Evolutionary conservation across 1,140 invertebrate genomes (phyloP).

Genomic region (Saccostrea echinata): DNA sequence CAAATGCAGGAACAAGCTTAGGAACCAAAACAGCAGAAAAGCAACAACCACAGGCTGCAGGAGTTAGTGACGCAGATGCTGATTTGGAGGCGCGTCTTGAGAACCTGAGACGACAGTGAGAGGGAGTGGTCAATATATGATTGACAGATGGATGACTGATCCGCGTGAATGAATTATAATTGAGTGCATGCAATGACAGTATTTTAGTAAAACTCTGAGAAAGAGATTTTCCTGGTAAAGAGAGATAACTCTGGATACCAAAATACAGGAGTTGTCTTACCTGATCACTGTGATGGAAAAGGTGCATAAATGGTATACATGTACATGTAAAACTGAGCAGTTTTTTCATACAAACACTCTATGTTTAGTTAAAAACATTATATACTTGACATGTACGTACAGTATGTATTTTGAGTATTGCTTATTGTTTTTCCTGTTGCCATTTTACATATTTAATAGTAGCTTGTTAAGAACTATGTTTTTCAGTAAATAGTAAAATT

Average conservation of each 20-base stretch:
- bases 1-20: slow-evolving; percentile 81
- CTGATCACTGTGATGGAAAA: not conserved
- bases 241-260: not conserved
- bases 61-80: slow-evolving; percentile 90
- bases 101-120: slow-evolving; percentile 93
- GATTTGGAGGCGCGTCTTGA: slow-evolving; percentile 96
- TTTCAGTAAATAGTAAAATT: no score
- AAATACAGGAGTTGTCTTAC: not conserved
- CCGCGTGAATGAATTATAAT: not conserved
- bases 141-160: not conserved
- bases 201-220: not conserved
- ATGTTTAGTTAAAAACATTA: not conserved
- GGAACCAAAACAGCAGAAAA: slow-evolving; percentile 67
- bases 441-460: no score
- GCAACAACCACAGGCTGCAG: slow-evolving; percentile 82
- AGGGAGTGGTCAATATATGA: not conserved
- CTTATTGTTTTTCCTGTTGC: not conserved
- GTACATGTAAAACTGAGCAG: not conserved
- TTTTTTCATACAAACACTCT: not conserved
- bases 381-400: not conserved
- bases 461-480: no score
- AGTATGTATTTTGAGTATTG: not conserved
- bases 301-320: not conserved
- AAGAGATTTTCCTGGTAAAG: not conserved
- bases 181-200: not conserved